Percentiles rank a stretch among this genome's conserved stretches.
phyloP scores from a whole-genome alignment of 2,888 invertebrate genomes.

The Xanthorhoe designata region DNA sequence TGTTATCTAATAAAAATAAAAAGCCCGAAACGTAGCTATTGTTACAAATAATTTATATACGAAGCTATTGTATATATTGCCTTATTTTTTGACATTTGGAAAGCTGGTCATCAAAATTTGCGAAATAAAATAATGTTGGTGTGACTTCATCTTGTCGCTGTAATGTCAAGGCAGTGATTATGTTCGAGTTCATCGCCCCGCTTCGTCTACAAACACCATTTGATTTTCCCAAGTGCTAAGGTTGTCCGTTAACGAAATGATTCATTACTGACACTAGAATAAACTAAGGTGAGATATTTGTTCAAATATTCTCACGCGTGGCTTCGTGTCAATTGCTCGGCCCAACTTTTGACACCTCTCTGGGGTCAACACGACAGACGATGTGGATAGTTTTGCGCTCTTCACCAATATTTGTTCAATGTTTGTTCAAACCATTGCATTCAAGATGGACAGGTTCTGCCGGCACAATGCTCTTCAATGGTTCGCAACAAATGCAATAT shows the following conservation, averaged over 20 bases:
- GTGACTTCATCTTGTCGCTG: constrained; percentile 32
- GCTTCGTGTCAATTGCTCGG: constrained; percentile 75
- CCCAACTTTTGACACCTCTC: constrained; percentile 78
- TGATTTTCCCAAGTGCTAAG: constrained; percentile 70
- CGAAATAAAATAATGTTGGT: constrained; percentile 28
- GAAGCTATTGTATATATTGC: constrained; percentile 27
- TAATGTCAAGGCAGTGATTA: constrained; percentile 61
- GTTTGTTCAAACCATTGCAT: constrained; percentile 60
- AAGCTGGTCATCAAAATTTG: constrained; percentile 15
- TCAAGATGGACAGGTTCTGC: constrained; percentile 49
- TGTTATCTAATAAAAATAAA: constrained; percentile 35
- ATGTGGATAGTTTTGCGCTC: constrained; percentile 67
- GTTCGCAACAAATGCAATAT: not conserved
- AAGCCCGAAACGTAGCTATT: constrained; percentile 24
- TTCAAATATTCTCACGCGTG: constrained; percentile 83
- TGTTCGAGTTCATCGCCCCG: constrained; percentile 62
- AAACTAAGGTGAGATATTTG: constrained; percentile 78
- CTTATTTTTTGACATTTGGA: constrained; percentile 13
- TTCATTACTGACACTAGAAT: constrained; percentile 80
- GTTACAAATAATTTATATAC: constrained; percentile 44
- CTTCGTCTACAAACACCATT: constrained; percentile 62
- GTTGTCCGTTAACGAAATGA: constrained; percentile 80
- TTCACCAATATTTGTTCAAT: constrained; percentile 71
- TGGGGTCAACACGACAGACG: constrained; percentile 66
- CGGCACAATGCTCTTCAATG: constrained; percentile 19